Conservation (phyloP, 2,797 vertebrate species). For the Bradypodion pumilum region DNA sequence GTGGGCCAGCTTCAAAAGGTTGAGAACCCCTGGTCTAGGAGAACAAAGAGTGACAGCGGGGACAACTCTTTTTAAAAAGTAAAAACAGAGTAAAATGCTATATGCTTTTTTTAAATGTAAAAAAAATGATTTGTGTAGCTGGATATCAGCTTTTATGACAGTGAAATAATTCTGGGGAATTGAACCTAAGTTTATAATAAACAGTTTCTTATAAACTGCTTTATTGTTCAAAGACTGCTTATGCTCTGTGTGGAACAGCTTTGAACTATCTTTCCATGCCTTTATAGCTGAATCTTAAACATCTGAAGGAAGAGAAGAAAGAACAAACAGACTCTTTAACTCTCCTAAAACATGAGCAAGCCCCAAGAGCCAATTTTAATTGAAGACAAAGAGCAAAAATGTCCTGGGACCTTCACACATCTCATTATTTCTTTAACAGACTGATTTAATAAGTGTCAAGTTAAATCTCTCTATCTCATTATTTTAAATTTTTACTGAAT, state of each 20-base stretch:
- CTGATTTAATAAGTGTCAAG: not conserved
- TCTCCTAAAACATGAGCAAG: constrained; percentile 17
- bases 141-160: not conserved
- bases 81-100: not conserved
- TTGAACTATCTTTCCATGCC: not conserved
- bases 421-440: constrained; percentile 23
- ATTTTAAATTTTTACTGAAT: constrained; percentile 21
- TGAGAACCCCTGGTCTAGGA: no score
- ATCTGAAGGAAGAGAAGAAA: not conserved
- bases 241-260: not conserved
- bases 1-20: no score
- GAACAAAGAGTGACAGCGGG: no score
- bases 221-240: not conserved
- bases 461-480: constrained; percentile 41
- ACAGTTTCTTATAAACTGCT: not conserved
- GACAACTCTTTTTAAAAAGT: not conserved
- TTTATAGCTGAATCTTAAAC: constrained; percentile 14
- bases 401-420: not conserved
- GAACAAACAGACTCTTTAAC: constrained; percentile 18
- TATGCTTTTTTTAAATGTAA: no score
- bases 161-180: not conserved
- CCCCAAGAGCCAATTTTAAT: not conserved
- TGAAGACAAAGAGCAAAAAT: constrained; percentile 2
- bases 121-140: not conserved
- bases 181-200: not conserved